Conservation (phyloP, 2,797 vertebrate genomes). For the Chelon labrosus region DNA sequence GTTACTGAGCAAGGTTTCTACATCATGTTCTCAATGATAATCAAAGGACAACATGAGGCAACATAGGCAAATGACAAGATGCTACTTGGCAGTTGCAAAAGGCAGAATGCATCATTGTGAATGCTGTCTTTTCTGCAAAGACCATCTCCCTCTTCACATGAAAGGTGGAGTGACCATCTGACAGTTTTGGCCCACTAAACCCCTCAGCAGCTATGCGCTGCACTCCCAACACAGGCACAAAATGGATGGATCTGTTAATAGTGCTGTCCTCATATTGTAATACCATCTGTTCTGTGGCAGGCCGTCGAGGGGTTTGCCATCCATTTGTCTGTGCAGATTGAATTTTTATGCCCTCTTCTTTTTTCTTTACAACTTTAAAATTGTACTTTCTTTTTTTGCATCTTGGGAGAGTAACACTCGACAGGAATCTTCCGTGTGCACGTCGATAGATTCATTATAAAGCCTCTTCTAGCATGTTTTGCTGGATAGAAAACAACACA, state of each 20-base stretch:
- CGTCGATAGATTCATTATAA: neutral
- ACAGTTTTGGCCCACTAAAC: conserved; percentile 63
- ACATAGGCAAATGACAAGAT: conserved; percentile 23
- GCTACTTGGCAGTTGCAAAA: conserved; percentile 33
- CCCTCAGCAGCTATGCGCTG: conserved; percentile 46
- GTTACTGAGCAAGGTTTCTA: conserved; percentile 22
- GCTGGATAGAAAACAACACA: neutral
- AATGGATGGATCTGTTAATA: conserved; percentile 77
- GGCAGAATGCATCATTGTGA: conserved; percentile 29
- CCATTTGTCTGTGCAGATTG: conserved; percentile 69
- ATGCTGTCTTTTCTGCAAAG: conserved; percentile 45
- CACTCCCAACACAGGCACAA: conserved; percentile 62
- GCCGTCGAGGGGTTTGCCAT: conserved; percentile 66
- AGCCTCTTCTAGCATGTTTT: neutral
- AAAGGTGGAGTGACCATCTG: conserved; percentile 69
- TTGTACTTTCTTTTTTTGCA: conserved; percentile 20
- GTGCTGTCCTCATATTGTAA: conserved; percentile 75
- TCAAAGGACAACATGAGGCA: conserved; percentile 38
- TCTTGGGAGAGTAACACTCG: conserved; percentile 18
- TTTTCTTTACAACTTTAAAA: conserved; percentile 38
- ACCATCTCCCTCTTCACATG: conserved; percentile 49
- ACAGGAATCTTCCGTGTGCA: neutral
- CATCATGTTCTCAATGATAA: conserved; percentile 36
- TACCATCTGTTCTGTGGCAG: conserved; percentile 76
- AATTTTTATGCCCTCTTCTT: conserved; percentile 60